Conservation (phyloP, 2,113 vertebrate genomes). For the Chamaetylas fuelleborni region DNA sequence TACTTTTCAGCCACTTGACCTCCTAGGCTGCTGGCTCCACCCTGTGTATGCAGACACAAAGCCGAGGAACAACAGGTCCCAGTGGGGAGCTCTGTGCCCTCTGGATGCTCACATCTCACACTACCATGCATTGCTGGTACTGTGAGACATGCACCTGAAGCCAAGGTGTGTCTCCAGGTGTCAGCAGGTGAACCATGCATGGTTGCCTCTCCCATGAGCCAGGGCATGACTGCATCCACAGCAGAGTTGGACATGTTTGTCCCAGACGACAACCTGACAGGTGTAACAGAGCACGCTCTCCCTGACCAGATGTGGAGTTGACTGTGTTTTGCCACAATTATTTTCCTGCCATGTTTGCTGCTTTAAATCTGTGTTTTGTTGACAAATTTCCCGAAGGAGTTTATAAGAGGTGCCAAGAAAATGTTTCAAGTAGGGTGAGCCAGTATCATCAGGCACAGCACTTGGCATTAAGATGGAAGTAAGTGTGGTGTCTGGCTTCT, state of each 20-base stretch:
- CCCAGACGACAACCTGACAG: neutral
- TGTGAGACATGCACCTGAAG: neutral
- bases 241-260: fast-evolving
- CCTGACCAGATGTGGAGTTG: neutral
- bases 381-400: neutral
- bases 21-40: neutral
- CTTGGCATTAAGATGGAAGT: neutral
- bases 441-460: neutral
- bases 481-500: neutral
- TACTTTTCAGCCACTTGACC: neutral
- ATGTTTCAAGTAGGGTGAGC: neutral
- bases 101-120: neutral
- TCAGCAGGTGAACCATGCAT: fast-evolving
- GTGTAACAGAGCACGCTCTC: neutral
- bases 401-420: neutral
- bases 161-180: neutral
- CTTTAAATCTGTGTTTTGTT: neutral
- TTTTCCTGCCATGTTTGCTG: neutral
- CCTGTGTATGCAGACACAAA: neutral
- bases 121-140: fast-evolving
- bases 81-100: neutral
- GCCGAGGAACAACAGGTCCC: neutral
- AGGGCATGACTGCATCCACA: neutral
- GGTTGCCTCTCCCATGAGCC: neutral
- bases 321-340: neutral